Evolutionary conservation across 2,797 vertebrate species (phyloP).

Genomic region (Sebastes kiyomatsui): DNA sequence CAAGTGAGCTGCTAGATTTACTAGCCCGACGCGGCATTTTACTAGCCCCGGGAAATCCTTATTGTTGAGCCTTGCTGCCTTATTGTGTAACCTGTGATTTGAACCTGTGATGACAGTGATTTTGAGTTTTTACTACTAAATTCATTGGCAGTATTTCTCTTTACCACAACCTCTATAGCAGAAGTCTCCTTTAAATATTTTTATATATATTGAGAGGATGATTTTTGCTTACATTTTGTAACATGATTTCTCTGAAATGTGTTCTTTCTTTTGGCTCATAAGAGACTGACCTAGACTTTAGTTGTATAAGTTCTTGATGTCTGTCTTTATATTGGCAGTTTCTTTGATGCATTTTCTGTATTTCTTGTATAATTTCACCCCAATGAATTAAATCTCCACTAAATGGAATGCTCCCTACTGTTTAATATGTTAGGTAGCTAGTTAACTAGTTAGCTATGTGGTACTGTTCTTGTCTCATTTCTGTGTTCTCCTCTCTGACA

Average conservation of each 20-base stretch:
- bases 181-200: not conserved
- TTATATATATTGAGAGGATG: too few relatives aligned
- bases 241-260: not conserved
- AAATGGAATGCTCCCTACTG: not conserved
- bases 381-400: not conserved
- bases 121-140: not conserved
- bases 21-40: too few relatives aligned
- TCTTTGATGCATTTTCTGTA: not conserved
- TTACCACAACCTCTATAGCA: not conserved
- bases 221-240: not conserved
- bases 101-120: too few relatives aligned
- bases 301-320: not conserved
- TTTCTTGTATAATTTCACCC: not conserved
- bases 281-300: not conserved
- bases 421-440: not conserved
- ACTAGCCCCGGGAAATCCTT: too few relatives aligned
- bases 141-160: not conserved
- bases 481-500: slow-evolving; percentile 58
- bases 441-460: too few relatives aligned
- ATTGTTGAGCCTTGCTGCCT: too few relatives aligned
- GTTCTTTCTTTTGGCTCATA: not conserved
- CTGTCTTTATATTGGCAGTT: not conserved
- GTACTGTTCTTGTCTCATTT: not conserved
- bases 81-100: not conserved
- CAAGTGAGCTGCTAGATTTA: too few relatives aligned